Evolutionary conservation across 2,113 vertebrate genomes (phyloP).

Genomic region (Tragelaphus buxtoni): DNA sequence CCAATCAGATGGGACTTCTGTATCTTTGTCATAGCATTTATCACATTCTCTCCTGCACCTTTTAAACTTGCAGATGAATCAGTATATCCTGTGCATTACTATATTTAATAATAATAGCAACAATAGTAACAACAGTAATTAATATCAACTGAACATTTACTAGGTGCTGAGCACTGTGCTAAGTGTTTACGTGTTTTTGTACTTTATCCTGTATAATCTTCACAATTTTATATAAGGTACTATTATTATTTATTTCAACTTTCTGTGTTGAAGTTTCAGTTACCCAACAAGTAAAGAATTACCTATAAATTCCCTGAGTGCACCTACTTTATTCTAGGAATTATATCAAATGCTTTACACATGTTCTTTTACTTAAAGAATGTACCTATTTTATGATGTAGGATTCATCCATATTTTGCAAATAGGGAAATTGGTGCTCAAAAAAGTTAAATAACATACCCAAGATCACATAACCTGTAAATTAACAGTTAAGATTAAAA

Average conservation of each 20-base stretch:
- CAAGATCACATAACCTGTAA: background rate
- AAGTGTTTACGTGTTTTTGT: background rate
- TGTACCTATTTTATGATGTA: background rate
- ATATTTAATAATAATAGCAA: background rate
- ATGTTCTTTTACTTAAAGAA: background rate
- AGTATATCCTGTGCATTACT: background rate
- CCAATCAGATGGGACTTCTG: background rate
- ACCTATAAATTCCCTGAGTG: background rate
- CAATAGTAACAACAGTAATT: background rate
- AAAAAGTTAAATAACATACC: background rate
- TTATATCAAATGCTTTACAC: background rate
- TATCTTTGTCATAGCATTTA: background rate
- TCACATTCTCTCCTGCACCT: background rate
- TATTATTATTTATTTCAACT: background rate
- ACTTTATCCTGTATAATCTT: background rate
- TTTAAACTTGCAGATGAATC: background rate
- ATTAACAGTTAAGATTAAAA: background rate
- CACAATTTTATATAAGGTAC: background rate
- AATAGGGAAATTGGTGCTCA: background rate
- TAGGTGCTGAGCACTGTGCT: background rate
- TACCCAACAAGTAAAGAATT: background rate
- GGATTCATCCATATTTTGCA: background rate
- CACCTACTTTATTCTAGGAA: background rate
- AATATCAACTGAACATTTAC: background rate
- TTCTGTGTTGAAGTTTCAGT: background rate